phyloP scores from a whole-genome alignment of 2,888 invertebrate species.

The Cordilura impudica region DNA sequence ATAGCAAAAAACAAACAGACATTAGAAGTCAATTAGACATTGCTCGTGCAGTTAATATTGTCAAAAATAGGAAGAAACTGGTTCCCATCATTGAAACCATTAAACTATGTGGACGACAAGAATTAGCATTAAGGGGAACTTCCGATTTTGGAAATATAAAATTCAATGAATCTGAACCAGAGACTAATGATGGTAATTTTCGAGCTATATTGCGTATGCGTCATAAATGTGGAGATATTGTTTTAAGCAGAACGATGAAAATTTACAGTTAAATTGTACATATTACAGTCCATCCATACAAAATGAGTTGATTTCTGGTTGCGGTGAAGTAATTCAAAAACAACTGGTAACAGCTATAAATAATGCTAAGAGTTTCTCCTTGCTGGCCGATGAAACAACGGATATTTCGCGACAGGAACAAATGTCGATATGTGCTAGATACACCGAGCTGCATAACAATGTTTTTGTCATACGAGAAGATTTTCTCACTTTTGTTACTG shows the following conservation, averaged over 20 bases:
- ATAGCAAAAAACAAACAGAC: constrained; percentile 5
- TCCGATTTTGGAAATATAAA: constrained; percentile 5
- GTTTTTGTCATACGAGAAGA: neutral
- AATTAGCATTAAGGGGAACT: constrained; percentile 4
- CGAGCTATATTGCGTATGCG: too few species aligned
- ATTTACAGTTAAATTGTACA: too few species aligned
- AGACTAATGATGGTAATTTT: constrained; percentile 1
- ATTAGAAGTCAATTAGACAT: neutral
- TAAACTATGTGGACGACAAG: constrained; percentile 24
- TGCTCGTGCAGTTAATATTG: constrained; percentile 2
- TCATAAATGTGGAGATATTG: too few species aligned
- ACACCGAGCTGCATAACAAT: too few species aligned
- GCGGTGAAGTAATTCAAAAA: constrained; percentile 18
- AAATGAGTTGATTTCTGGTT: constrained; percentile 17
- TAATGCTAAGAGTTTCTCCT: neutral
- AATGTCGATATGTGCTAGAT: too few species aligned
- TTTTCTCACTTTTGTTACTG: neutral
- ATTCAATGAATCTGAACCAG: constrained; percentile 2
- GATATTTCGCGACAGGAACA: constrained; percentile 43
- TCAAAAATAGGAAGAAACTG: constrained; percentile 7
- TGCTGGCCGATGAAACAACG: constrained; percentile 31
- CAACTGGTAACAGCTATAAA: neutral
- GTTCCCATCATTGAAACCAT: constrained; percentile 19
- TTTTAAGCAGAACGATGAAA: too few species aligned
- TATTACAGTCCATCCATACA: constrained; percentile 20